A percentile compares a stretch with the other conserved stretches of the same genome.
Evolutionary conservation across 2,113 vertebrate species (phyloP).

Genomic region (Cryptomyrus ogoouensis): DNA sequence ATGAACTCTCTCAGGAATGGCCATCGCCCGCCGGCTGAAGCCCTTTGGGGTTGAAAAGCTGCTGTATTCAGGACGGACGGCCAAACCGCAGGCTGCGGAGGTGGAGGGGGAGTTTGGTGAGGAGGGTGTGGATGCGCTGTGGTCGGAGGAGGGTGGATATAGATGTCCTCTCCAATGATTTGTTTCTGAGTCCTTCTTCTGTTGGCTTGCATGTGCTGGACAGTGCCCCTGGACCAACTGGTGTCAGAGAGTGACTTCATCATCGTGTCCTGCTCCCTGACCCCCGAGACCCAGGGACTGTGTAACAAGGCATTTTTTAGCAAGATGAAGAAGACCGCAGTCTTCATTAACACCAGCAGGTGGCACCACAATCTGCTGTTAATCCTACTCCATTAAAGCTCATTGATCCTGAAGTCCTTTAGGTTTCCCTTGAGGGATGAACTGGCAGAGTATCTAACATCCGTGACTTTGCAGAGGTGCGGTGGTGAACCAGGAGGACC

Average conservation of each 20-base stretch:
- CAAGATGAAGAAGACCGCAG: conserved; percentile 52
- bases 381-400: not conserved
- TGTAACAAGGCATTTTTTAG: conserved; percentile 54
- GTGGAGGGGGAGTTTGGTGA: conserved; percentile 69
- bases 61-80: conserved; percentile 61
- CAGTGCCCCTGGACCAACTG: conserved; percentile 57
- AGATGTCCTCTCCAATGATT: not conserved
- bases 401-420: not conserved
- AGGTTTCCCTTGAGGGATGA: not conserved
- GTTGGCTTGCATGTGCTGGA: not conserved
- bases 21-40: conserved; percentile 60
- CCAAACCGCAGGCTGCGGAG: conserved; percentile 53
- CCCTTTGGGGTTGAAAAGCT: conserved; percentile 69
- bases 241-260: conserved; percentile 49
- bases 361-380: not conserved
- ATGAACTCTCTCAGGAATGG: conserved; percentile 57
- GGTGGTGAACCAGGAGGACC: conserved; percentile 61
- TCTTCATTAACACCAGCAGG: conserved; percentile 59
- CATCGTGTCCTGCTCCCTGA: conserved; percentile 47
- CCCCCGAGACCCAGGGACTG: conserved; percentile 50
- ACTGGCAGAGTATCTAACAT: not conserved
- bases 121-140: conserved; percentile 9
- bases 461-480: conserved; percentile 43
- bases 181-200: not conserved
- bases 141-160: not conserved